Conservation (phyloP, 2,888 invertebrate genomes). For the Drosophila mayaguana region DNA sequence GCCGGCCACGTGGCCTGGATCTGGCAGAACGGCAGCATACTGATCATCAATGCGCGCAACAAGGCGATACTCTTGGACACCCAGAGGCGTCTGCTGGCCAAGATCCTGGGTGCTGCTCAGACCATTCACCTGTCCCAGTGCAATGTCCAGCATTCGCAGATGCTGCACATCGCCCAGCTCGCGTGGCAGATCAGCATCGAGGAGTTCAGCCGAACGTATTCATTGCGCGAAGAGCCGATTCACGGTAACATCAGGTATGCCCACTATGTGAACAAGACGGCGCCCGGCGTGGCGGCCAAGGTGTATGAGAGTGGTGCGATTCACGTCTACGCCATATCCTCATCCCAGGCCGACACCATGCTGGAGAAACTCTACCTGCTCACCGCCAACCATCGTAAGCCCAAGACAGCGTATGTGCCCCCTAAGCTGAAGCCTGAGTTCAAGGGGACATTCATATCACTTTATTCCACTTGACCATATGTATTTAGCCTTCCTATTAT, state of each 20-base stretch:
- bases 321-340: constrained; percentile 41
- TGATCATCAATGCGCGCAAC: constrained; percentile 44
- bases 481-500: not conserved
- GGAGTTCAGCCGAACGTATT: constrained; percentile 24
- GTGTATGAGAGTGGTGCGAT: constrained; percentile 42
- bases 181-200: constrained; percentile 40
- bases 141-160: constrained; percentile 10
- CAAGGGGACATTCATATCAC: not conserved
- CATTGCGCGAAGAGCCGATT: not conserved
- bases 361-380: constrained; percentile 37
- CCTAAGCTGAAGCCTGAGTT: not conserved
- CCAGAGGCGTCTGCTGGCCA: constrained; percentile 12
- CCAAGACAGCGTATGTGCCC: not conserved
- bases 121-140: not conserved
- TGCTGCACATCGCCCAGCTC: constrained; percentile 22
- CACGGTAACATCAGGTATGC: constrained; percentile 4
- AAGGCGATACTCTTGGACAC: constrained; percentile 21
- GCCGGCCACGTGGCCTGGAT: constrained; percentile 43
- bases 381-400: constrained; percentile 41
- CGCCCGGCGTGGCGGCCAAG: constrained; percentile 44
- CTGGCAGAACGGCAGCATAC: constrained; percentile 46
- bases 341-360: constrained; percentile 32
- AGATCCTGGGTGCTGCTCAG: not conserved
- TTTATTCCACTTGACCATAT: not conserved
- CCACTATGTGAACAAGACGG: constrained; percentile 44